Percentiles rank a stretch among this genome's conserved stretches.
These are phyloP conservation scores for Carassius auratus DNA, from an alignment of 2,113 vertebrate genomes.

Conservation along the genomic window DNA sequence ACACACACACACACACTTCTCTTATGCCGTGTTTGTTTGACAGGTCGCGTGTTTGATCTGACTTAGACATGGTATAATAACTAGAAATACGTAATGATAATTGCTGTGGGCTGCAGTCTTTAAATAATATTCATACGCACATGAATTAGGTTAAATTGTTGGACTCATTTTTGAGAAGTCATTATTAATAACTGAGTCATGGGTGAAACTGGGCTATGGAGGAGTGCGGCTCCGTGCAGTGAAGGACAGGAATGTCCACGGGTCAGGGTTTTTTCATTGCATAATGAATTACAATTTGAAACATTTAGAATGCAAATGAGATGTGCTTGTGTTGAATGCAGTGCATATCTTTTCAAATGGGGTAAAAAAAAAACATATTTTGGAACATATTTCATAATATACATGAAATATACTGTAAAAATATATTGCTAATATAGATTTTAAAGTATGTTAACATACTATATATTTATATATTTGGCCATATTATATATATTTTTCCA, in stretches of 20 bases:
- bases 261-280: neutral
- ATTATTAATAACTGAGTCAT: constrained; percentile 27
- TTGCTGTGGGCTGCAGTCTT: neutral
- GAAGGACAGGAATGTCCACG: neutral
- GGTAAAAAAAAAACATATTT: no score
- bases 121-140: neutral
- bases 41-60: constrained; percentile 5
- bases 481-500: no score
- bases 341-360: neutral
- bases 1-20: neutral
- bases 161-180: neutral
- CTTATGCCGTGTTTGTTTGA: neutral
- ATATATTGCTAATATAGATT: no score
- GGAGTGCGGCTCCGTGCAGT: neutral
- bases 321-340: neutral
- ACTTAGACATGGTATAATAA: constrained; percentile 20
- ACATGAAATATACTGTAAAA: no score
- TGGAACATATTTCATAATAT: no score
- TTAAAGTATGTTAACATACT: no score
- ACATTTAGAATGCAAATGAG: neutral
- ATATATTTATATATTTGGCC: no score
- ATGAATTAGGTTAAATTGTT: constrained; percentile 6
- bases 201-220: neutral
- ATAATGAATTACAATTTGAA: neutral
- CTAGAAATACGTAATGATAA: neutral